phyloP scores from a whole-genome alignment of 2,888 invertebrate species.

The Sphaerophoria taeniata region DNA sequence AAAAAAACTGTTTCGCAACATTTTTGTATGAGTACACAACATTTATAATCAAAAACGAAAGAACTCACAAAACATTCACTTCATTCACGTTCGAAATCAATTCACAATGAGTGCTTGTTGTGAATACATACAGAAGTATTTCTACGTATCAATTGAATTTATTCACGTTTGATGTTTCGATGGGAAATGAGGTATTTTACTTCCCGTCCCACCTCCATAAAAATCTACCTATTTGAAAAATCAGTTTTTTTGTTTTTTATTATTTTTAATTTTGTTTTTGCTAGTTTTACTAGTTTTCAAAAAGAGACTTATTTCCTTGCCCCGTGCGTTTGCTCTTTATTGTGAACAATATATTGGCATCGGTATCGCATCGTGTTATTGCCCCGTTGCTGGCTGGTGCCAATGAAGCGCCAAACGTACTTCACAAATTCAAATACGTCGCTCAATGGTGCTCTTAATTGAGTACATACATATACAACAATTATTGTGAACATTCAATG shows the following conservation, averaged over 20 bases:
- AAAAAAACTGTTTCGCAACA: constrained; percentile 62
- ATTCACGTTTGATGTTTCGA: constrained; percentile 59
- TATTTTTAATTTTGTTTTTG: constrained; percentile 57
- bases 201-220: constrained; percentile 65
- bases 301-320: not conserved
- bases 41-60: constrained; percentile 35
- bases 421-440: constrained; percentile 45
- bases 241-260: constrained; percentile 66
- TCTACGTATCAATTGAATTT: constrained; percentile 57
- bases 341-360: constrained; percentile 6
- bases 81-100: constrained; percentile 63
- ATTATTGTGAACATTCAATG: constrained; percentile 44
- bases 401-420: constrained; percentile 32
- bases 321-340: not conserved
- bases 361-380: not conserved
- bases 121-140: constrained; percentile 13
- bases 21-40: not conserved
- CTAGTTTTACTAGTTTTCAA: constrained; percentile 6
- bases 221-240: constrained; percentile 72
- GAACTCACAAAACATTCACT: constrained; percentile 67
- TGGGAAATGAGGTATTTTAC: constrained; percentile 67
- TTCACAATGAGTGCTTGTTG: constrained; percentile 31
- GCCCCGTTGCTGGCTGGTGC: not conserved
- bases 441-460: constrained; percentile 55
- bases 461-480: constrained; percentile 26